phyloP scores from a whole-genome alignment of 2,888 invertebrate species.

The Magallana nippona region DNA sequence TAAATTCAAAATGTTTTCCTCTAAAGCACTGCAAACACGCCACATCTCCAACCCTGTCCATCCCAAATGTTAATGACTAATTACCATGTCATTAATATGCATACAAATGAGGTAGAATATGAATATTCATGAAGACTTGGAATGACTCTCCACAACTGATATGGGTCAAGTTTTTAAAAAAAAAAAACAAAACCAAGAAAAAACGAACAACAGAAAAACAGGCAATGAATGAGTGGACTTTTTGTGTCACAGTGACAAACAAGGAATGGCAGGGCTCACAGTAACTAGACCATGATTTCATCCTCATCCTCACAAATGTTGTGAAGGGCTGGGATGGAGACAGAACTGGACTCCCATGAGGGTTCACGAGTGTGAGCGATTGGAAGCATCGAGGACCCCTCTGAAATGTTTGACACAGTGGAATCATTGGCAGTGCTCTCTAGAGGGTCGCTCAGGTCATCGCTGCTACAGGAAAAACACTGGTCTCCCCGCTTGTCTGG shows the following conservation, averaged over 20 bases:
- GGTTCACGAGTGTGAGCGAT: conserved; percentile 40
- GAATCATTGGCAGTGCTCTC: conserved; percentile 24
- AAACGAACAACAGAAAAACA: background rate
- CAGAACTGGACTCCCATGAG: conserved; percentile 41
- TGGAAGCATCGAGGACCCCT: background rate
- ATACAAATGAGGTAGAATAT: conserved; percentile 22
- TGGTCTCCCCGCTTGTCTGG: conserved; percentile 39
- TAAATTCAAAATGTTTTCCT: background rate
- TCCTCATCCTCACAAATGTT: conserved; percentile 56
- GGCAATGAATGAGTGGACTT: background rate
- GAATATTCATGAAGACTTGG: conserved; percentile 31
- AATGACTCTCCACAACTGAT: conserved; percentile 30
- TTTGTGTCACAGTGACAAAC: background rate
- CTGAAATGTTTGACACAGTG: background rate
- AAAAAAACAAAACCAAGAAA: no score
- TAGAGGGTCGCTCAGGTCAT: conserved; percentile 44
- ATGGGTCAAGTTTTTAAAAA: background rate
- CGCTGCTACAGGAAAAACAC: conserved; percentile 28
- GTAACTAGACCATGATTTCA: conserved; percentile 60
- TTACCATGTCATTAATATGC: background rate
- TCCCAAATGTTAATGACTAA: conserved; percentile 8
- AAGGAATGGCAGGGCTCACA: conserved; percentile 36
- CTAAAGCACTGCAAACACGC: conserved; percentile 20
- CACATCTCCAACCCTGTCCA: background rate
- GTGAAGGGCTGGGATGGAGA: conserved; percentile 46